Percentiles rank a stretch among this genome's conserved stretches.
Conservation (phyloP, 2,888 invertebrate genomes). For the Hemistola chrysoprasaria region DNA sequence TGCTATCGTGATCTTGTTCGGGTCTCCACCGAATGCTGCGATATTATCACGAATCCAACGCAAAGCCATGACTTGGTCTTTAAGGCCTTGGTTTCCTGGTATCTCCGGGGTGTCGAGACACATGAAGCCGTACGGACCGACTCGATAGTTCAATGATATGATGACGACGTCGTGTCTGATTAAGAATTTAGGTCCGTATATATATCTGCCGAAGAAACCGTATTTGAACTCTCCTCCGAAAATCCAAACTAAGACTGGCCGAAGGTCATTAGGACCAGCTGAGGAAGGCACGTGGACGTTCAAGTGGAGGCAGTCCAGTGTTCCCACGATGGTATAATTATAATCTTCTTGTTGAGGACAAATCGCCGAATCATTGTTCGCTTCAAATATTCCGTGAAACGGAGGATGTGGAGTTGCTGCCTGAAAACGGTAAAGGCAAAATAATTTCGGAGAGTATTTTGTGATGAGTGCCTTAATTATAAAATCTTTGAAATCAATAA, state of each 20-base stretch:
- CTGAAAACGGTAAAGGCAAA: no score
- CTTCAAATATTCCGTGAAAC: constrained; percentile 37
- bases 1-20: constrained; percentile 44
- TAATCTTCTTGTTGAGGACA: constrained; percentile 42
- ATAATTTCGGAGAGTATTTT: no score
- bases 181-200: constrained; percentile 43
- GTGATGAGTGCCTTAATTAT: no score
- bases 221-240: constrained; percentile 49
- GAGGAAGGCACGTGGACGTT: constrained; percentile 70
- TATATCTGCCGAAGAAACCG: constrained; percentile 36
- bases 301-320: constrained; percentile 39
- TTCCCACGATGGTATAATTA: constrained; percentile 29
- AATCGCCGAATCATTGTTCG: constrained; percentile 39
- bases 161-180: constrained; percentile 46
- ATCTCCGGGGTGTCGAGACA: constrained; percentile 52
- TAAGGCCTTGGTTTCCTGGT: constrained; percentile 58
- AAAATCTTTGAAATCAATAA: no score
- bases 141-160: constrained; percentile 47
- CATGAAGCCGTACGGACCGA: constrained; percentile 60
- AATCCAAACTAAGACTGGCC: constrained; percentile 56
- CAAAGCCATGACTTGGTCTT: constrained; percentile 52
- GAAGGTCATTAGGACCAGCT: constrained; percentile 31
- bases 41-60: constrained; percentile 55
- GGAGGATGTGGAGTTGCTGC: constrained; percentile 17
- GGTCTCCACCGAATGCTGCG: constrained; percentile 52